Percentiles rank a stretch among this genome's conserved stretches.
Conservation (phyloP, 2,113 vertebrate genomes). For the Halichoeres trimaculatus region DNA sequence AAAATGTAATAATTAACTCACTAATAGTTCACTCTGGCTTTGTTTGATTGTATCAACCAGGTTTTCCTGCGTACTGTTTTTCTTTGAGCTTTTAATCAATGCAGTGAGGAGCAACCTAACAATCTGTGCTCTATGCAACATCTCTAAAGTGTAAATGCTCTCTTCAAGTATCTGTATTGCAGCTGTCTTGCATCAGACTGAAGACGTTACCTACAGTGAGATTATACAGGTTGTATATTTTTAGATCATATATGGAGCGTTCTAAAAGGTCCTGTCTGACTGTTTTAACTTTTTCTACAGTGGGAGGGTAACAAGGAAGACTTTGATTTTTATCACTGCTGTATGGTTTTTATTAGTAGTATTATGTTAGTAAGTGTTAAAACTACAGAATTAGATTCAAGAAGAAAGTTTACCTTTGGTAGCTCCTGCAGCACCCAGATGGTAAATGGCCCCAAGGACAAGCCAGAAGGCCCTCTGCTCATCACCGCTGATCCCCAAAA, state of each 20-base stretch:
- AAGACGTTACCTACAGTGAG: constrained; percentile 36
- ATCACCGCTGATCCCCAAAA: constrained; percentile 90
- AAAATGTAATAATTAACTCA: too few relatives aligned
- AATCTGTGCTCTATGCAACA: constrained; percentile 13
- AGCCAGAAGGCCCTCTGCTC: constrained; percentile 91
- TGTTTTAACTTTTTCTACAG: neutral
- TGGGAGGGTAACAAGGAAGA: neutral
- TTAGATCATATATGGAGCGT: neutral
- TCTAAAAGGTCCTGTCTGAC: neutral
- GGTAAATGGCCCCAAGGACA: constrained; percentile 93
- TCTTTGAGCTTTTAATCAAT: constrained; percentile 15
- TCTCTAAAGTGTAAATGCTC: constrained; percentile 53
- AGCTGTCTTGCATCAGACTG: constrained; percentile 62
- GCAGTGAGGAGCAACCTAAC: constrained; percentile 8
- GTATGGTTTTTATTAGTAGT: neutral
- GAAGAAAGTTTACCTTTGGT: constrained; percentile 88
- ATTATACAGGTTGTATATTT: constrained; percentile 20
- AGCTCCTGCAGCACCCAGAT: constrained; percentile 93
- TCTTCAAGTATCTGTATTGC: constrained; percentile 62
- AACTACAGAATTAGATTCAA: neutral
- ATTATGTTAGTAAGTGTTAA: neutral
- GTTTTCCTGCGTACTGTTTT: constrained; percentile 2
- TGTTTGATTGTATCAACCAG: too few relatives aligned
- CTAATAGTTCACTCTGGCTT: too few relatives aligned
- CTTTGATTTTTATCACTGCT: neutral